These are phyloP conservation scores for Didymodactylos carnosus DNA, from an alignment of 2,888 invertebrate genomes.

Conservation along the genomic window DNA sequence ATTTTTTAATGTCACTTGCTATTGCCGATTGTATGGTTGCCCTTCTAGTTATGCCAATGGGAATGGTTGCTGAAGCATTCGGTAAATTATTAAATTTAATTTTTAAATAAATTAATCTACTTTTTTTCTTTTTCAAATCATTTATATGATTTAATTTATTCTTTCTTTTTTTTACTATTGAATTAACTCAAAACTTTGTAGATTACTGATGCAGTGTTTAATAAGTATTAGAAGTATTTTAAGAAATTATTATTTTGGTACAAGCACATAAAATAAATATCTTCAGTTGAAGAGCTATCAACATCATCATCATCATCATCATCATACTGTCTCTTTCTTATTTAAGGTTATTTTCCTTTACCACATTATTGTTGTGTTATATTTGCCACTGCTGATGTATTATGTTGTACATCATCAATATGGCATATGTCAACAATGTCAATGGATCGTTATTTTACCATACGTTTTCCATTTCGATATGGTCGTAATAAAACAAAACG, in stretches of 20 bases:
- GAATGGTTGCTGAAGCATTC: conserved; percentile 72
- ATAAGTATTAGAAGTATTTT: too few species aligned
- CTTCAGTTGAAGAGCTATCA: too few species aligned
- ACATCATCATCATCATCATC: too few species aligned
- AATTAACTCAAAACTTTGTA: too few species aligned
- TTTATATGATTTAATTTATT: too few species aligned
- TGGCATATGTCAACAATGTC: conserved; percentile 42
- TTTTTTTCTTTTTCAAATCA: too few species aligned
- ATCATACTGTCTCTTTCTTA: too few species aligned
- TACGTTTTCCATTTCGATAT: conserved; percentile 63
- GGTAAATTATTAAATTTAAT: conserved; percentile 58
- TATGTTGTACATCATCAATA: conserved; percentile 40
- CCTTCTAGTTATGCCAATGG: conserved; percentile 80
- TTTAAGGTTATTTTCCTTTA: background rate
- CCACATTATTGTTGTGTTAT: background rate
- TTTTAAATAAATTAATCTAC: too few species aligned
- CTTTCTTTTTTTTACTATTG: too few species aligned
- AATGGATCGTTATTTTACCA: conserved; percentile 55
- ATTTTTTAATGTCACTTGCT: conserved; percentile 73
- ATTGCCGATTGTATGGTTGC: conserved; percentile 80
- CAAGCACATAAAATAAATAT: too few species aligned
- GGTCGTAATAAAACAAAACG: conserved; percentile 28
- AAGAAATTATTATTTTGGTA: too few species aligned
- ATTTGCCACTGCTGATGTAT: conserved; percentile 38
- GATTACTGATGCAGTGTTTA: too few species aligned